Evolutionary conservation across 2,888 invertebrate species (phyloP), one percentile per base, ranked within the genome.

Genomic region (Bibio marci): DNA sequence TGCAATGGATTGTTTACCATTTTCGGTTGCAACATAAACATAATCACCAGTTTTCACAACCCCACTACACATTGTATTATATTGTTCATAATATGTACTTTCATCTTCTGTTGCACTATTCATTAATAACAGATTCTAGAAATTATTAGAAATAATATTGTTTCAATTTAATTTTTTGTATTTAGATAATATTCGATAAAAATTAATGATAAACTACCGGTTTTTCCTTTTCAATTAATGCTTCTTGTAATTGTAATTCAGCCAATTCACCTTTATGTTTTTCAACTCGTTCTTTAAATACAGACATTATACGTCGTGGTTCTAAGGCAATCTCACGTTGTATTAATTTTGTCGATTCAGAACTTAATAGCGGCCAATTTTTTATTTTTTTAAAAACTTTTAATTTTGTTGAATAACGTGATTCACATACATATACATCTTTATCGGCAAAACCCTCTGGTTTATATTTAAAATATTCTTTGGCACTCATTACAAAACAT

Each of bases 381-480:
- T 87, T 88, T 42, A 97, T 88, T 63, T 95, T 95, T 62, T 91
- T 91, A 62, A 97, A 97, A 50, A 79, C 76, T 44, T 90, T 73
- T 28, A 76, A 74, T 50, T 77, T 78, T 0, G 86, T 78, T 48
- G 80, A 83, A 62, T 98, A 98, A 5, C 92, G 73, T 14, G 88
- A 92, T 63, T 98, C 97, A 58, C 97, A 97, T 0, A 97, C 94
- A 55, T 82, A 98, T 2, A 97, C 81, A 61, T 98, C 94, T 53
- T 88, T 87, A 45, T 92, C 90, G 0, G 77, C 70, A 52, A 86
- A 83, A 15, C 81, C 79, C 67, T 86, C 83, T 0, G 95, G 92
- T 46, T 73, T 74, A 58, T 73, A 76, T 55, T 86, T 83, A 58
- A 94, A 87, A 63, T 92, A 97, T 56, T 97, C 92, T 56, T 85